Percentiles rank a stretch among this genome's conserved stretches.
phyloP scores from a whole-genome alignment of 2,113 vertebrate genomes.

The Poecile atricapillus region DNA sequence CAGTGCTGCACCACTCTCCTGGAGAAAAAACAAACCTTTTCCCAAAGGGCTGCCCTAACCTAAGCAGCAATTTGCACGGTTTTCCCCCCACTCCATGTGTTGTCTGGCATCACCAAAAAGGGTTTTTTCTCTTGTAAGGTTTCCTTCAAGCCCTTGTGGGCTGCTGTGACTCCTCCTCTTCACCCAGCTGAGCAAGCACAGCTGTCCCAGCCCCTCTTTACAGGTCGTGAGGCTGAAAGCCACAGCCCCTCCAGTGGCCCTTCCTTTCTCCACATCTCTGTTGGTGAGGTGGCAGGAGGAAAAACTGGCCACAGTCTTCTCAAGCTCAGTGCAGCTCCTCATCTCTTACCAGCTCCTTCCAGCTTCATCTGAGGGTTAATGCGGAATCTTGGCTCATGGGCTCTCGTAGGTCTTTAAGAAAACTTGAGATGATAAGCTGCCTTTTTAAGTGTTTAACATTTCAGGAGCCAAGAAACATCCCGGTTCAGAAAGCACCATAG shows the following conservation, averaged over 20 bases:
- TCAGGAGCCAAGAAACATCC: slow-evolving; percentile 48
- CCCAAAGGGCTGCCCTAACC: neutral
- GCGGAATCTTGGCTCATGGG: neutral
- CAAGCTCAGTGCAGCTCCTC: neutral
- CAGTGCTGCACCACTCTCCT: neutral
- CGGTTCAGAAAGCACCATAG: slow-evolving; percentile 52
- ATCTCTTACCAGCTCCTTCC: neutral
- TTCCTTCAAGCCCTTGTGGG: neutral
- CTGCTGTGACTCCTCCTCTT: neutral
- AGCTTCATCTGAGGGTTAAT: neutral
- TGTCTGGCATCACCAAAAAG: neutral
- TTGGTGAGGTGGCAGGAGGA: neutral
- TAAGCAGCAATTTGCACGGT: neutral
- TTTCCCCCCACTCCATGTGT: neutral
- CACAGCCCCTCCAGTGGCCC: accelerated
- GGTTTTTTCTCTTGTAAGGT: neutral
- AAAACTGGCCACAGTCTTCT: neutral
- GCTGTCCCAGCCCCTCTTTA: neutral
- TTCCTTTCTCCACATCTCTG: neutral
- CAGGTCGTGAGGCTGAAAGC: neutral
- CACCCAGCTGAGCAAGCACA: neutral
- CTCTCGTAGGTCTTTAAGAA: slow-evolving; percentile 12
- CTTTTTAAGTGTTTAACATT: slow-evolving; percentile 36
- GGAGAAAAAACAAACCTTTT: neutral
- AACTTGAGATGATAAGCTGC: slow-evolving; percentile 46